Evolutionary conservation across 2,797 vertebrate genomes (phyloP), one percentile per base, ranked within the genome.

Genomic region (Trachurus trachurus): DNA sequence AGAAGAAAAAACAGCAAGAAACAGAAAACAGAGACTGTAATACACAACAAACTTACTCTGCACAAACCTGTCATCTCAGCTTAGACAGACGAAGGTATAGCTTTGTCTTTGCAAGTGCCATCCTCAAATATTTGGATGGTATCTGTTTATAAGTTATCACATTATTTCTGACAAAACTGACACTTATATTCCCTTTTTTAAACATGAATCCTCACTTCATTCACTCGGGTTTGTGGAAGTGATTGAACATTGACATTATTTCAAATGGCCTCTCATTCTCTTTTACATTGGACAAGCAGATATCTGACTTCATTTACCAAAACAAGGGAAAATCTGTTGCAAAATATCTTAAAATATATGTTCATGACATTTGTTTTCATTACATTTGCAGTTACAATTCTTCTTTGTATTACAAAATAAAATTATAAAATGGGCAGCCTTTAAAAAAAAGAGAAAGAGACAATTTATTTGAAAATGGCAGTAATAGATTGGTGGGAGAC

Each of bases 401-500:
- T 87, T 93, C 75, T 92, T 92, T 83, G 91, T 95, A 93, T 94
- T 91, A 93, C 88, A 95, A 94, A 95, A 94, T 94, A 92, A 94
- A 95, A 94, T 93, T 93, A 92, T 82, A 93, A 94, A 95, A 94
- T 93, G 94, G 93, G 85, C 80, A 94, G 91, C 92, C 76, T 89
- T 93, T 78, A 84, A 84, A 90, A 93, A 87, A 91, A 82, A 92
- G 80, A 90, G 82, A 89, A 84, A 88, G 73, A 89, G 90, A 89
- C 83, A 87, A 90, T 89, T 92, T 78, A 93, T 91, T 89, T 91
- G 92, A 92, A 94, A 94, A 95, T 95, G 95, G 95, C 95, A 96
- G 95, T 95, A 94, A 93, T 92, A 93, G 91, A 92, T 91, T 89
- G 92, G 93, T 91, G 93, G 89, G 90, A 94, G 91, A 94, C 92